Evolutionary conservation across 2,797 vertebrate species (phyloP), one percentile per base, ranked within the genome.

Genomic region (Lacerta bilineata): DNA sequence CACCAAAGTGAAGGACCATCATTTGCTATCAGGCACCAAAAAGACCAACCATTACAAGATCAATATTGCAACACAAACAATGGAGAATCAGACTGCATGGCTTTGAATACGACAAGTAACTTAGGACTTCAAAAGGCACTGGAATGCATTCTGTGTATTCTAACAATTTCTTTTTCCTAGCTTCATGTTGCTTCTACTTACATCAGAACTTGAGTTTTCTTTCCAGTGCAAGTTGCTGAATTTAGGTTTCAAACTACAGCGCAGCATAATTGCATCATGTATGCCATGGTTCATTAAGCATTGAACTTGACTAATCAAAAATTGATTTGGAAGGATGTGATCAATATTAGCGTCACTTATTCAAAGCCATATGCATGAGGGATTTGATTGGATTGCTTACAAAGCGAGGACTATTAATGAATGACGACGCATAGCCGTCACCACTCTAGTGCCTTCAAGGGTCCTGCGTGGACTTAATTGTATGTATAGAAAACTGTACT

Each of bases 281-380:
- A 76, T 71, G 46, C 50, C 80, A 76, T 36, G 61, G 36, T 71
- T 39, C 59, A 84, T 86, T 89, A 86, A 77, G 18, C 46, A 43
- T 8, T 46, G 71, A 27, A 86, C 41, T 61, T 86, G 79, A 86
- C 80, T 82, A 89, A 89, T 82, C 84, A 83, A 72, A 71, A 64
- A 88, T 84, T 84, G 87, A 80, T 88, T 84, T 46, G 76, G 27
- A 79, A 23, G 82, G 75, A 41, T 61, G 8, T 88, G 76, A 84
- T 88, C 87, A 88, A 88, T 88, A 82, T 59, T 46, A 79, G 83
- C 46, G 72, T 79, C 61, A 84, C 66, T 80, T 79, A 72, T 84
- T 84, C 75, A 84, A 33, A 88, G 75, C 50, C 68, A 23, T 87
- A 61, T 72, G 86, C 68, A 72, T 87, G 68, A 79, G 55, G 64